Conservation (phyloP, 1,140 invertebrate species). For the Drosophila athabasca region DNA sequence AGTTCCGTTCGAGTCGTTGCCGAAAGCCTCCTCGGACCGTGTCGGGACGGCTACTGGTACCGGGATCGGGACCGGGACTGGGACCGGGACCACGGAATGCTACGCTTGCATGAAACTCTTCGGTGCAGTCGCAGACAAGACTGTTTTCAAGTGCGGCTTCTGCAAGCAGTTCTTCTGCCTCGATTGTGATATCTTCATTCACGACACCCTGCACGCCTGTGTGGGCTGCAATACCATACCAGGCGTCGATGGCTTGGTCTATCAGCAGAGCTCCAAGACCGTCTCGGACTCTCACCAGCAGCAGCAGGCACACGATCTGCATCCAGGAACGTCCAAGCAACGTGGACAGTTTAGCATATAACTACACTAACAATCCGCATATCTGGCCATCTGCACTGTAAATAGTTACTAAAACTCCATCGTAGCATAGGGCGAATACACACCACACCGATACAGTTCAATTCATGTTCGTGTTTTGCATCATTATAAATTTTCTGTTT, state of each 20-base stretch:
- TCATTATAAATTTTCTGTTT: slow-evolving; percentile 28
- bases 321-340: slow-evolving; percentile 48
- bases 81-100: slow-evolving; percentile 83
- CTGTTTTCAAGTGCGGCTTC: slow-evolving; percentile 91
- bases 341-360: slow-evolving; percentile 48
- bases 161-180: slow-evolving; percentile 94
- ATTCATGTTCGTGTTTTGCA: slow-evolving; percentile 16
- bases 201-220: slow-evolving; percentile 96
- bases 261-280: slow-evolving; percentile 57
- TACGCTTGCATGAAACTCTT: slow-evolving; percentile 90
- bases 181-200: slow-evolving; percentile 97
- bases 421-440: slow-evolving; percentile 2
- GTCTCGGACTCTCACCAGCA: slow-evolving; percentile 2
- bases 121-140: slow-evolving; percentile 86
- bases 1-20: slow-evolving; percentile 85
- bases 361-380: not conserved
- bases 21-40: slow-evolving; percentile 69
- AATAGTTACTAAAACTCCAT: slow-evolving; percentile 12
- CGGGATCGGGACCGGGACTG: slow-evolving; percentile 1
- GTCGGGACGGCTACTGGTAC: not conserved
- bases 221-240: slow-evolving; percentile 92
- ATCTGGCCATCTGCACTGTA: slow-evolving; percentile 12
- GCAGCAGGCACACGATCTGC: slow-evolving; percentile 10
- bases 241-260: slow-evolving; percentile 63
- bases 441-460: slow-evolving; percentile 15